Percentiles rank a stretch among this genome's conserved stretches.
Conservation (phyloP, 1,140 invertebrate genomes). For the Drosophila serrata region DNA sequence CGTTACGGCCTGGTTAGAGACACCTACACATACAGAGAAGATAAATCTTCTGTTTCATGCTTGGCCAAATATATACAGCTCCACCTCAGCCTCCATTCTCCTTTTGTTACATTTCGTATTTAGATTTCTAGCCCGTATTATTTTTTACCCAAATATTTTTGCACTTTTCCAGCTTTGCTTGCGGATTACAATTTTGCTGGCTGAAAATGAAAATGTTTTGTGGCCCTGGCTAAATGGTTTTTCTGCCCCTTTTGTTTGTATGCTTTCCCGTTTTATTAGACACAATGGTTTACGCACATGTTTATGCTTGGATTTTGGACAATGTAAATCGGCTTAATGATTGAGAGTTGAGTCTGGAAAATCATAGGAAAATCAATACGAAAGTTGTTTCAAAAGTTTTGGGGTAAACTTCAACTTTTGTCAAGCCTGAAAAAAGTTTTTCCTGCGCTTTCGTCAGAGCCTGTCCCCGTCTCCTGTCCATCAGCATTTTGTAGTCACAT, state of each 20-base stretch:
- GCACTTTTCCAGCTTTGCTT: constrained; percentile 41
- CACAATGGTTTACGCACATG: constrained; percentile 19
- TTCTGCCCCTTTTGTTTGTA: constrained; percentile 21
- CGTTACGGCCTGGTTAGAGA: constrained; percentile 31
- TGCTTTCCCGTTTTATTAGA: constrained; percentile 13
- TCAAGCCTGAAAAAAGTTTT: constrained; percentile 8
- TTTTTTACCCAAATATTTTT: constrained; percentile 44
- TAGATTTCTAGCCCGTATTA: constrained; percentile 40
- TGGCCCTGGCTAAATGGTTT: constrained; percentile 43
- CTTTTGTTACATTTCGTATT: constrained; percentile 45
- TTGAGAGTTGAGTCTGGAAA: constrained; percentile 26
- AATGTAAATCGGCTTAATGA: constrained; percentile 48
- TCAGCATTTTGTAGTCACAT: constrained; percentile 68
- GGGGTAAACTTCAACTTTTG: constrained; percentile 12
- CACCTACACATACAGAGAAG: constrained; percentile 15
- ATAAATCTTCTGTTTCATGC: constrained; percentile 51
- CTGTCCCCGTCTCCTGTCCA: not conserved
- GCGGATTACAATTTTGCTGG: constrained; percentile 19
- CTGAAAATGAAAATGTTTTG: constrained; percentile 53
- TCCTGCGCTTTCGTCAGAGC: constrained; percentile 23
- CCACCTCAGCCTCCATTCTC: not conserved
- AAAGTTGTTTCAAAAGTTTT: constrained; percentile 8
- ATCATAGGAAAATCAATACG: constrained; percentile 23
- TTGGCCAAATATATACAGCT: constrained; percentile 31
- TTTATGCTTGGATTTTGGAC: constrained; percentile 29